Conservation (phyloP, 2,797 vertebrate genomes). For the Eulemur coronatus region DNA sequence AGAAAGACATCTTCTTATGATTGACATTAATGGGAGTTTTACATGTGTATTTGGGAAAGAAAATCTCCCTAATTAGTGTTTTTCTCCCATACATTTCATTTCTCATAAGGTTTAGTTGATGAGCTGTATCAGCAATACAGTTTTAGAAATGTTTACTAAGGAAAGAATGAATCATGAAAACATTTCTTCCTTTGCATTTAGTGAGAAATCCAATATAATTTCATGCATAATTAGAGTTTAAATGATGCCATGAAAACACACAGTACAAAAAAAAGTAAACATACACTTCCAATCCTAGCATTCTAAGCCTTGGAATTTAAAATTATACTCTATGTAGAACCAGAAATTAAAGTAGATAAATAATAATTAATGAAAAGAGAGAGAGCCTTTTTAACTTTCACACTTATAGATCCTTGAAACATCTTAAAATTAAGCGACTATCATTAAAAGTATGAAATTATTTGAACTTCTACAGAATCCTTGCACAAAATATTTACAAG, state of each 20-base stretch:
- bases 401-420: background rate
- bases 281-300: background rate
- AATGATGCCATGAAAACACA: constrained; percentile 62
- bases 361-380: background rate
- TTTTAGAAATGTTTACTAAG: constrained; percentile 69
- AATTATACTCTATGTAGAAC: background rate
- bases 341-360: constrained; percentile 18
- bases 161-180: constrained; percentile 62
- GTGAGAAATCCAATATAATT: constrained; percentile 55
- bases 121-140: constrained; percentile 67
- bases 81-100: constrained; percentile 44
- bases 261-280: background rate
- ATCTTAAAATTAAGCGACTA: background rate
- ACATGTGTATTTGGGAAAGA: constrained; percentile 26
- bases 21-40: constrained; percentile 66
- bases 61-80: constrained; percentile 52
- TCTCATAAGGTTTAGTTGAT: constrained; percentile 71
- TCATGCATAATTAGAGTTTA: constrained; percentile 67
- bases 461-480: background rate
- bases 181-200: constrained; percentile 60
- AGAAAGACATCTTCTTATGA: constrained; percentile 54
- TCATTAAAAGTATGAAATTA: background rate
- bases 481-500: background rate
- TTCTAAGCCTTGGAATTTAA: background rate
- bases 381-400: background rate